Evolutionary conservation across 2,888 invertebrate genomes (phyloP), one percentile per base, ranked within the genome.

Genomic region (Buathra laborator): DNA sequence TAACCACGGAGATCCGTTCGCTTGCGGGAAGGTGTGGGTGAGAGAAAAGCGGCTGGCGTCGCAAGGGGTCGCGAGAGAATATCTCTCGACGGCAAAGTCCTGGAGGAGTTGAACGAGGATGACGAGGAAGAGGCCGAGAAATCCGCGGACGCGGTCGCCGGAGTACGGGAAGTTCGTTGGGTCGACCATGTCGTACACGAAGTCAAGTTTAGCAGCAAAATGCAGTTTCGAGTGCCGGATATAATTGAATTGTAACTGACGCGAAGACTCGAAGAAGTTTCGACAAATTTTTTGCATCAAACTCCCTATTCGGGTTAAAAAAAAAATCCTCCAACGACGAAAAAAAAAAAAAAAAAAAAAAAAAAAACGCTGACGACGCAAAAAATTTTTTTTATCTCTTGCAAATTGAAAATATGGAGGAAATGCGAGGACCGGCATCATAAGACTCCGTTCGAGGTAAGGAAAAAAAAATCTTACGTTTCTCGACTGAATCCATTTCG

Each of bases 1-100:
- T 93, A 93, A 93, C 93, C 92, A 92, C 91, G 91, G 91, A 89
- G 90, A 84, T 91, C 92, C 14, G 83, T 89, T 87, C 91, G 91
- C 83, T 89, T 90, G 84, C 89, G 89, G 86, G 91, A 92, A 82
- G 88, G 88, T 84, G 88, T 89, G 72, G 89, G 81, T 48, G 87
- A 87, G 77, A 87, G 85, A 75, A 74, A 71, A 71, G 24, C 59
- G 67, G 53, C 70, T 19, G 32, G 19, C 37, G 59, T 82, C 37
- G 72, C 83, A 10, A 86, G 87, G 53, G 83, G 87, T 32, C 86
- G 88, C 29, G 88, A 89, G 37, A 89, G 86, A 81, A 81, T 85
- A 48, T 88, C 88, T 5, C 87, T 89, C 66, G 91, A 90, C 66
- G 89, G 88, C 2, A 90, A 89, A 74, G 87, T 89, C 37, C 83